Conservation (phyloP, 2,888 invertebrate species). For the Muscina levida region DNA sequence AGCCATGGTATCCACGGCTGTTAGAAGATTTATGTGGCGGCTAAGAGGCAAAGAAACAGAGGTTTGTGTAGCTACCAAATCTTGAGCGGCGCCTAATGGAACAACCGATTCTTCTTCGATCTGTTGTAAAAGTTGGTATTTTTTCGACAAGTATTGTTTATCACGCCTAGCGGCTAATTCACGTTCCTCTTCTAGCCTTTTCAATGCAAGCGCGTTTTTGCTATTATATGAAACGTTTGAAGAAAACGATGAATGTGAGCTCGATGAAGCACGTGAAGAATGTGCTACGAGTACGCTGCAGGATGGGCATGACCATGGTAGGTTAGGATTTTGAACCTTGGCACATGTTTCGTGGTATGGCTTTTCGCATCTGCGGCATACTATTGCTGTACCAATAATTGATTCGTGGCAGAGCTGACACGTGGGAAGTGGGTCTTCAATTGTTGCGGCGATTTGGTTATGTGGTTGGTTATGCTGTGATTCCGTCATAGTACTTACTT, state of each 20-base stretch:
- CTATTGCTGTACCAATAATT: not conserved
- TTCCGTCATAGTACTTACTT: not conserved
- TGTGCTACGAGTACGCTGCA: not conserved
- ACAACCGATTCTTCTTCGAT: not conserved
- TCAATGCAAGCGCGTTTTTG: not conserved
- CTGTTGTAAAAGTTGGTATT: slow-evolving; percentile 42
- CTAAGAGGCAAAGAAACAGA: too few relatives aligned
- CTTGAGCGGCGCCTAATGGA: too few relatives aligned
- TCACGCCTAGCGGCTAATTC: slow-evolving; percentile 5
- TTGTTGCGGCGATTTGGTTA: not conserved
- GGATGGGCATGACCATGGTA: not conserved
- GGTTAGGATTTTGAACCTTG: not conserved
- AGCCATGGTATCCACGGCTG: too few relatives aligned
- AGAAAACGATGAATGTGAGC: not conserved
- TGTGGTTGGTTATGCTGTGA: not conserved
- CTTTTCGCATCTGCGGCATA: not conserved
- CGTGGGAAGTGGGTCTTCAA: not conserved
- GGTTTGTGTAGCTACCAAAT: too few relatives aligned
- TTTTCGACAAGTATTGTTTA: slow-evolving; percentile 31
- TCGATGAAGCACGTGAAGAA: not conserved
- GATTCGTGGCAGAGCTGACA: not conserved
- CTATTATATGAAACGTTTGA: too few relatives aligned
- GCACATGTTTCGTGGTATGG: slow-evolving; percentile 22
- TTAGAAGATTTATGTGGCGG: too few relatives aligned
- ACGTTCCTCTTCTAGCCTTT: slow-evolving; percentile 45